phyloP scores from a whole-genome alignment of 2,113 vertebrate species.

The Plestiodon gilberti region DNA sequence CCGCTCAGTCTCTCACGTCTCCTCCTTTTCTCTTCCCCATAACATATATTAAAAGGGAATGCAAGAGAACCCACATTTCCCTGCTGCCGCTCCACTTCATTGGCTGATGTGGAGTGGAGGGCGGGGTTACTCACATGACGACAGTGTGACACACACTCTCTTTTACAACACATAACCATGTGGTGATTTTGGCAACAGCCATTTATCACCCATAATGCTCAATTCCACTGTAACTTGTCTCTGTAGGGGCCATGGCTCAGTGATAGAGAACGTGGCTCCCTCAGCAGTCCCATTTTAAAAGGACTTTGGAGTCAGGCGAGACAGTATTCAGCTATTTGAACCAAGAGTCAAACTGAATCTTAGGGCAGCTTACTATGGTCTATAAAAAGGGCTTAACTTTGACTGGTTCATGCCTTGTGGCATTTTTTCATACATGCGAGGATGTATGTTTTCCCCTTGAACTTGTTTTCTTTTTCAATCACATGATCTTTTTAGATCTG shows the following conservation, averaged over 20 bases:
- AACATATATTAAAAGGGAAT: background rate
- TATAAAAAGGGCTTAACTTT: background rate
- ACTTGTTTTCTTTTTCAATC: background rate
- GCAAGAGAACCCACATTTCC: background rate
- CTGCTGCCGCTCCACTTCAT: background rate
- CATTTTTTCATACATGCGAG: background rate
- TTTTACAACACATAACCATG: background rate
- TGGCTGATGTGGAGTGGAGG: background rate
- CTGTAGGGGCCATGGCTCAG: background rate
- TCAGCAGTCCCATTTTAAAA: background rate
- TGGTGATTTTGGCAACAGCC: background rate
- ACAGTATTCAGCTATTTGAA: background rate
- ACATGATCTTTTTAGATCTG: conserved; percentile 21
- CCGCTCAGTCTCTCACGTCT: background rate
- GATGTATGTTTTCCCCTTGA: conserved; percentile 17
- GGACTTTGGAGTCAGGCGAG: background rate
- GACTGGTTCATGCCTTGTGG: background rate
- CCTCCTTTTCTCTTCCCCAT: background rate
- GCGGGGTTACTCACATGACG: background rate
- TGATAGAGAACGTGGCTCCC: background rate
- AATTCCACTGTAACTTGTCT: background rate
- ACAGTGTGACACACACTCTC: background rate
- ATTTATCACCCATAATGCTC: background rate
- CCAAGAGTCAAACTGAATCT: background rate
- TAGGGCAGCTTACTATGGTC: background rate